Evolutionary conservation across 2,113 vertebrate species (phyloP), one percentile per base, ranked within the genome.

Genomic region (Scomber japonicus): DNA sequence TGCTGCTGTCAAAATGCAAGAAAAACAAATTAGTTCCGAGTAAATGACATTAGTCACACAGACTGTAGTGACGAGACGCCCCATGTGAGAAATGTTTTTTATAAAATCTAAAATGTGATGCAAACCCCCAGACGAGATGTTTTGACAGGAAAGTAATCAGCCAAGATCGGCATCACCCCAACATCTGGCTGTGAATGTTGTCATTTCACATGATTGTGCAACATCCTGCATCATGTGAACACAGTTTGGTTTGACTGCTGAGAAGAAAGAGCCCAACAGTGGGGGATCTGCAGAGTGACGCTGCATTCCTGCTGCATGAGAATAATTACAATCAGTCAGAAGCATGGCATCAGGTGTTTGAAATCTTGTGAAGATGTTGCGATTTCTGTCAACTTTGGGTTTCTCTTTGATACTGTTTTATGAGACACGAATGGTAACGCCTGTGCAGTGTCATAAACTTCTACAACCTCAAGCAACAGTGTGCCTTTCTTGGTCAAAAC

Each of bases 1-100:
- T 5, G 54, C 56, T 85, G 70, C 77, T 17, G 72, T 80, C 76
- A 83, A 77, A 76, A 84, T 46, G 44, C 53, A 50, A 71, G 72
- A 71, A 21, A 76, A 66, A 75, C 11, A 30, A 8, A 57, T 75
- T 11, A 56, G 12, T 24, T 3, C 13, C 9, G 11, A 61, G 60
- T 17, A 30, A 62, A 57, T 68, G 0, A 21, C 3, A 66, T 71
- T 57, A 71, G 50, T 62, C 59, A 51, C 2, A 2, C 15, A 24
- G 1, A 62, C 9, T 53, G 11, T 14, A 54, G 1, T 15, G 48
- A 50, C 9, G n/a, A 59, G 13, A 27, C 24, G 24, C 24, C 24
- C 24, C 24, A 27, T 27, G 24, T 27, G 24, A 44, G 24, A 27
- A 56, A n/a, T 5, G 24, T 0, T 31, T n/a, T 27, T 27, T 27